A percentile compares a stretch with the other conserved stretches of the same genome.
Conservation (phyloP, 2,113 vertebrate genomes). For the Gyps fulvus region DNA sequence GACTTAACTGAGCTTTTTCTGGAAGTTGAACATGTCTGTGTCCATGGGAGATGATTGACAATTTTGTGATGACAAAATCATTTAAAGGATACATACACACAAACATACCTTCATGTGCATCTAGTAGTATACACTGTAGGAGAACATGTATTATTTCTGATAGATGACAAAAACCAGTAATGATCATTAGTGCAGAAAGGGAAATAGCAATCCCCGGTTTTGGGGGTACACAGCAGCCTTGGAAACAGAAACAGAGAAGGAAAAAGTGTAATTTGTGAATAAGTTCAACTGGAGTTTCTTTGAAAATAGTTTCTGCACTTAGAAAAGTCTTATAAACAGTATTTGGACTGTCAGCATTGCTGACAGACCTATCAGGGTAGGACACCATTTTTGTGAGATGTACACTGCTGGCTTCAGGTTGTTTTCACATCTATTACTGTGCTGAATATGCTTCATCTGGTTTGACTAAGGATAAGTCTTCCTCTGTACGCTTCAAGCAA, state of each 20-base stretch:
- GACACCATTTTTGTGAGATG: neutral
- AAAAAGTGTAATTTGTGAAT: neutral
- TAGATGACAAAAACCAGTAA: neutral
- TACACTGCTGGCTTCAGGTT: neutral
- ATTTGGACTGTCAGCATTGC: neutral
- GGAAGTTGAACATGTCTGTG: neutral
- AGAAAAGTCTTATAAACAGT: neutral
- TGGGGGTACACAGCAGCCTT: neutral
- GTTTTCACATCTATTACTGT: neutral
- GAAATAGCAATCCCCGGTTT: neutral
- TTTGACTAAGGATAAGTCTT: neutral
- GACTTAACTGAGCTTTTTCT: neutral
- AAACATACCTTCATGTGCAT: neutral
- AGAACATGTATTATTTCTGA: neutral
- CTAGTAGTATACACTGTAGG: neutral
- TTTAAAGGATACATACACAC: neutral
- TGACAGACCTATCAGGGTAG: neutral
- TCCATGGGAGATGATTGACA: neutral
- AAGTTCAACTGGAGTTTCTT: neutral
- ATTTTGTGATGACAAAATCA: neutral
- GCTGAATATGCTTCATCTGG: neutral
- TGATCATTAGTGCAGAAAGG: neutral
- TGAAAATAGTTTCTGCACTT: neutral
- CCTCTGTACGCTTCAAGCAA: neutral
- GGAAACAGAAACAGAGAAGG: neutral